A percentile compares a stretch with the other conserved stretches of the same genome.
These are phyloP conservation scores for Pygmarrhopalites habei DNA, from an alignment of 1,140 invertebrate genomes.

Conservation along the genomic window DNA sequence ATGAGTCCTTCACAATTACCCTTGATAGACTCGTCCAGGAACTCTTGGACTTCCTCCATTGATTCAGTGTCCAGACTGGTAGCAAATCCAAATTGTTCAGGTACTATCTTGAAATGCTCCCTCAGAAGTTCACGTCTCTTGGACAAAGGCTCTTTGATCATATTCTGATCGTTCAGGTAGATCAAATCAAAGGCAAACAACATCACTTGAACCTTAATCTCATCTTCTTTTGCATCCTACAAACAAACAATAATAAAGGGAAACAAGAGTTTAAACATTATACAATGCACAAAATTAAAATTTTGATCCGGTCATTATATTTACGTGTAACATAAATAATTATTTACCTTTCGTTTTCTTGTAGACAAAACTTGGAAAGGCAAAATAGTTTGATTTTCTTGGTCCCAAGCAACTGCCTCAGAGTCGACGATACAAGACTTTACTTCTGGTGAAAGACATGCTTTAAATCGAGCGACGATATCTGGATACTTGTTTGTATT, in stretches of 20 bases:
- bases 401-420: slow-evolving; percentile 96
- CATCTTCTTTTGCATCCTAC: slow-evolving; percentile 73
- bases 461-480: slow-evolving; percentile 66
- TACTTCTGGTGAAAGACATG: slow-evolving; percentile 51
- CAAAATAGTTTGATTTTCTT: slow-evolving; percentile 78
- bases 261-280: too few species aligned
- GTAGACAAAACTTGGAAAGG: slow-evolving; percentile 97
- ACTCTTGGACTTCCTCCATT: slow-evolving; percentile 88
- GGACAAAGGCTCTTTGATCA: slow-evolving; percentile 72
- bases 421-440: slow-evolving; percentile 88
- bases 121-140: slow-evolving; percentile 67
- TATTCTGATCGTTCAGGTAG: slow-evolving; percentile 81
- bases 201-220: slow-evolving; percentile 96
- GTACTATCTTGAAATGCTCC: slow-evolving; percentile 65
- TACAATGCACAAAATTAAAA: too few species aligned
- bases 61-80: slow-evolving; percentile 71
- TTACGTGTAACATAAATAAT: not conserved
- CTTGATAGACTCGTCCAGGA: slow-evolving; percentile 92
- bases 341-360: slow-evolving; percentile 79
- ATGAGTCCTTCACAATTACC: slow-evolving; percentile 97
- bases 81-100: slow-evolving; percentile 85
- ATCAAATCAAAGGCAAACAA: slow-evolving; percentile 97
- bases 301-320: too few species aligned
- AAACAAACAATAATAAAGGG: too few species aligned
- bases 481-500: slow-evolving; percentile 98